Evolutionary conservation across 2,888 invertebrate species (phyloP), one percentile per base, ranked within the genome.

Genomic region (Eurytoma adleriae): DNA sequence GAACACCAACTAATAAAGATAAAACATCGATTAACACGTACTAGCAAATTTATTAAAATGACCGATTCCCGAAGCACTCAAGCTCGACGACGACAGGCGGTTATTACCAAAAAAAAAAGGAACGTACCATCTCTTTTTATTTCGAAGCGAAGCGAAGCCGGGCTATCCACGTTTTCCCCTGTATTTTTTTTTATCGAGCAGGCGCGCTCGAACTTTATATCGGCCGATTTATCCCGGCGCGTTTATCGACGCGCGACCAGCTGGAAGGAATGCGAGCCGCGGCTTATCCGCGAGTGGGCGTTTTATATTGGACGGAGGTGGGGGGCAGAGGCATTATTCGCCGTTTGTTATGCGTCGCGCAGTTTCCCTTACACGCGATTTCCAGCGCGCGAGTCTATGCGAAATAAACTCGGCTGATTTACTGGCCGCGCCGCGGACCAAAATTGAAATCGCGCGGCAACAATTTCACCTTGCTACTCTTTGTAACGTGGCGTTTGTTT

Each of bases 211-310:
- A n/a, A n/a, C 68, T 27, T 24, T 54, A 54, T 27, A 24, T 50
- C 48, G 50, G 10, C 14, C 67, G 67, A 67, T 75, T 75, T 68
- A 75, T 75, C 59, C 40, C 54, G 54, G 68, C n/a, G 50, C 50
- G 20, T 71, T 59, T 71, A 72, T 61, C 61, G 61, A 27, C 30
- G 52, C 61, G 24, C 69, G 54, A 56, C 64, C 52, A 64, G 57
- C 64, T 77, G 70, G 70, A 70, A 70, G 76, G 76, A 77, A 77
- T 70, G 77, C 57, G 76, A 68, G 54, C 14, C n/a, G 27, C 56
- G 18, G 78, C 73, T 78, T 78, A 78, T 78, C 67, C 72, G 12
- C 40, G 18, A 62, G 68, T 78, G 78, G 78, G 78, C 78, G 78
- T 73, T 73, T 68, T 40, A n/a, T 24, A 16, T 61, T 27, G 13